Conservation (phyloP, 2,888 invertebrate species). For the Pyrochroa serraticornis region DNA sequence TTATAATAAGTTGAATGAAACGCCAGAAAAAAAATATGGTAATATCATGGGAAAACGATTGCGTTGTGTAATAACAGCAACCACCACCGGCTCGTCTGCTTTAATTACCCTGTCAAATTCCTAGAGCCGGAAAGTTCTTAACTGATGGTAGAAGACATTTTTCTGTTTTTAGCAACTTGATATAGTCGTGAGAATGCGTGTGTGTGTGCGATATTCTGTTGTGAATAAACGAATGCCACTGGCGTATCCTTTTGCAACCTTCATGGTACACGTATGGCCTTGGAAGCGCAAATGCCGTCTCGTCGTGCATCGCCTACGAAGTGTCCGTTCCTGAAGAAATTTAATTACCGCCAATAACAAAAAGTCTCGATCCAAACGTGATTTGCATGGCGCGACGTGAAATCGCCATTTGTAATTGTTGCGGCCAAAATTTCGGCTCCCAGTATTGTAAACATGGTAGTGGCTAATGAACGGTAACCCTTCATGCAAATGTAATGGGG, state of each 20-base stretch:
- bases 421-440: too few relatives aligned
- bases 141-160: conserved; percentile 4
- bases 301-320: conserved; percentile 33
- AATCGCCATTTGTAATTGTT: too few relatives aligned
- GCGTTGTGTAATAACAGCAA: background rate
- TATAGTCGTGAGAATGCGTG: conserved; percentile 22
- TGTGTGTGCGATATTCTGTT: conserved; percentile 18
- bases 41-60: conserved; percentile 23
- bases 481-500: too few relatives aligned
- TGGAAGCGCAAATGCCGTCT: conserved; percentile 22
- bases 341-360: background rate
- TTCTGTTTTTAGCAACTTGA: conserved; percentile 4
- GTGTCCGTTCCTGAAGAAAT: background rate
- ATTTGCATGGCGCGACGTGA: too few relatives aligned
- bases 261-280: conserved; percentile 32
- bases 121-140: conserved; percentile 7
- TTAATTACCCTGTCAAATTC: conserved; percentile 7
- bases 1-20: conserved; percentile 13
- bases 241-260: conserved; percentile 23
- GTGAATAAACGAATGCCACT: background rate
- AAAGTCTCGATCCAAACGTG: too few relatives aligned
- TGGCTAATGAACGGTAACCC: too few relatives aligned
- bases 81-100: background rate
- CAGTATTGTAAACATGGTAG: too few relatives aligned
- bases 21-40: conserved; percentile 11